Base-by-base conservation (phyloP, 2,888 invertebrate species). In the Dicyrtoma fusca region DNA sequence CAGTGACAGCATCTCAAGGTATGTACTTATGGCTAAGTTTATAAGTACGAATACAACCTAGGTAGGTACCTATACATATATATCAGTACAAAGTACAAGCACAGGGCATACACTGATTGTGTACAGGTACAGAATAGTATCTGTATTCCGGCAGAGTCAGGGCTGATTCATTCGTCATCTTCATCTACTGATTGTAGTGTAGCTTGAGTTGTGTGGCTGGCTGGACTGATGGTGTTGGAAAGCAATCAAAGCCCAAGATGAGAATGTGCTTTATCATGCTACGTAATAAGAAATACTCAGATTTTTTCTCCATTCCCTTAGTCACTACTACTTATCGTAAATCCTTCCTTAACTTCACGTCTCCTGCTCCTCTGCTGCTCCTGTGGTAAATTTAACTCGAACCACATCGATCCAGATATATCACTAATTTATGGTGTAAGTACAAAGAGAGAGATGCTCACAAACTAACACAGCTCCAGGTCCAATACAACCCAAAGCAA, bases 241-340 rank as follows among this genome's bases (percentile, higher is more conserved):
- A 76, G 71, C 71, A 77, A 74, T 72, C 70, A 76, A 73, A 76
- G 72, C 55, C 49, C 45, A 34, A 70, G 34, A 53, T 45, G 47
- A 78, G 75, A 78, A 78, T 76, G 76, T 78, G 78, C 78, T 49
- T 70, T 74, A 71, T 78, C 78, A 78, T 78, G 71, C 72, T 65
- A 62, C 70, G 70, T 78, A 78, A 78, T 76, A 78, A 75, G 75
- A 75, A 73, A 73, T 59, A 47, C 19, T 44, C n/a, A 25, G 34
- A 23, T 70, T 64, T 71, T 74, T 74, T 64, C 51, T 21, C 47
- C 45, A 63, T 57, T 57, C 57, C 69, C 34, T 71, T 45, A 47
- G 26, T 19, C 51, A 51, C 11, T 17, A 34, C n/a, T 44, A 57
- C 57, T 57, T 14, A 57, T 57, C 57, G 57, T 57, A 57, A 57